Evolutionary conservation across 2,888 invertebrate species (phyloP), one percentile per base, ranked within the genome.

Genomic region (Apamea epomidion): DNA sequence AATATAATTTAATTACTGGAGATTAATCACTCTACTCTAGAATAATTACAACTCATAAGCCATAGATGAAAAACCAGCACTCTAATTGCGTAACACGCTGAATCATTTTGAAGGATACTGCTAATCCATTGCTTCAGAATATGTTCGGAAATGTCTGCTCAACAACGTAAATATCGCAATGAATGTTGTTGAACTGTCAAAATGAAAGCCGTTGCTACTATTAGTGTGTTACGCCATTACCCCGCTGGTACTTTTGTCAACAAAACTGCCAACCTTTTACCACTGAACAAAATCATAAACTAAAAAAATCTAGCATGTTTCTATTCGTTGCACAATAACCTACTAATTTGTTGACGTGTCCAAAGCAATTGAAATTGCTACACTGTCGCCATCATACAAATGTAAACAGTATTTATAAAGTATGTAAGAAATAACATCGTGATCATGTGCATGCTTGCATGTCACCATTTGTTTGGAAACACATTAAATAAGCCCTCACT

Each of bases 321-420:
- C 2, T 29, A n/a, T 58, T 65, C 1, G 42, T 10, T 62, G n/a
- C 12, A 48, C 18, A 69, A 65, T 80, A 16, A 54, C 45, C 1
- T 12, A 65, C 45, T 7, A 25, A 60, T 64, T 74, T 45, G 16
- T 37, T 84, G 32, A 29, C 85, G 84, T 84, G 84, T 32, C 62
- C 14, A 10, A 6, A 42, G 62, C 48, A 78, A 84, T 84, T 84
- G 82, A 75, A 68, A 75, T 8, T 54, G 14, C 32, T 45, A n/a
- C 16, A 16, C 4, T 21, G 32, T 45, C 60, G 54, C 60, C 51
- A 62, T 60, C 10, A 76, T n/a, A 42, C 10, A 0, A 74, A 45
- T 51, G 54, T 71, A 68, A 81, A 62, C 45, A 74, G 21, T 67
- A 29, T 74, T 45, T 65, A 68, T 25, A 74, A 58, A 68, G 8